Evolutionary conservation across 2,888 invertebrate genomes (phyloP).

Genomic region (Podabrus alpinus): DNA sequence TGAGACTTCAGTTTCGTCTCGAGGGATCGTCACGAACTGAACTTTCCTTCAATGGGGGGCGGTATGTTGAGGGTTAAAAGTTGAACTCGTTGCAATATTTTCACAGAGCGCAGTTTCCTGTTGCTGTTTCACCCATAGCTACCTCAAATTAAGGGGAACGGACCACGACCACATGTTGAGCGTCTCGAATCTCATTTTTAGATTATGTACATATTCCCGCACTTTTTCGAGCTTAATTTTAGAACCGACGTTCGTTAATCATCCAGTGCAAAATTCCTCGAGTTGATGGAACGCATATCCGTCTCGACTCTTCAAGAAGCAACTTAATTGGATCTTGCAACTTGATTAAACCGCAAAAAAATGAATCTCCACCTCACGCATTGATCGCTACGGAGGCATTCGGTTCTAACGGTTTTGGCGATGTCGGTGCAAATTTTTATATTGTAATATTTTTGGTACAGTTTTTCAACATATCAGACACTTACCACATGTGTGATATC

Average conservation of each 20-base stretch:
- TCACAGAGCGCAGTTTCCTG: background rate
- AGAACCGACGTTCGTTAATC: background rate
- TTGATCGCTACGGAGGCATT: background rate
- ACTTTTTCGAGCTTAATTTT: background rate
- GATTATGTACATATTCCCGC: background rate
- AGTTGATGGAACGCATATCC: background rate
- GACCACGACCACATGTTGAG: background rate
- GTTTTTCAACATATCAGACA: conserved; percentile 32
- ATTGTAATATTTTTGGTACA: conserved; percentile 22
- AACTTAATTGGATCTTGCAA: no score
- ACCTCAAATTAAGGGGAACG: background rate
- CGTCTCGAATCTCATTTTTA: background rate
- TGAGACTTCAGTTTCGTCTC: background rate
- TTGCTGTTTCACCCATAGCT: background rate
- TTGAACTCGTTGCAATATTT: background rate
- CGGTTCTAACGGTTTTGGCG: background rate
- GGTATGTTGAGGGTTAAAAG: background rate
- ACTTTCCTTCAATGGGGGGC: no score
- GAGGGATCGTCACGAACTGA: background rate
- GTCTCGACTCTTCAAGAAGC: background rate
- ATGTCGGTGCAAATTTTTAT: background rate
- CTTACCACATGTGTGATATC: conserved; percentile 40
- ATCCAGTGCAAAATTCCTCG: background rate
- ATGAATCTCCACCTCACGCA: background rate
- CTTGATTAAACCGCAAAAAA: background rate